Evolutionary conservation across 2,888 invertebrate species (phyloP).

Genomic region (Cosmopolites sordidus): DNA sequence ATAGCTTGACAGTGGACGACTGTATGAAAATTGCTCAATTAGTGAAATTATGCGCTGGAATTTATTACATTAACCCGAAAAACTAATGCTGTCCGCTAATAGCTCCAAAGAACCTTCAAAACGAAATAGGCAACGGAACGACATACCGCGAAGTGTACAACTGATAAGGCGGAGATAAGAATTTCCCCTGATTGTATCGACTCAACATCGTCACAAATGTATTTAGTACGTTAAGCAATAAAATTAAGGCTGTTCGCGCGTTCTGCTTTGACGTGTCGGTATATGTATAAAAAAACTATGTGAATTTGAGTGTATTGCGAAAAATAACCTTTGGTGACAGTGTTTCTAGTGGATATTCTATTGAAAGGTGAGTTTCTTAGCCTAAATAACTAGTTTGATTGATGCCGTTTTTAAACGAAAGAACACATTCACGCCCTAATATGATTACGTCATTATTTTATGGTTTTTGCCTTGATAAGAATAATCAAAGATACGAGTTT

Average conservation of each 20-base stretch:
- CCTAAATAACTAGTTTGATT: background rate
- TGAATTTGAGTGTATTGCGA: too few relatives aligned
- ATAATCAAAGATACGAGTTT: too few relatives aligned
- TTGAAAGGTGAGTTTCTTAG: background rate
- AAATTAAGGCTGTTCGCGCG: background rate
- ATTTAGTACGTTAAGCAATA: background rate
- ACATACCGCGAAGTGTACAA: too few relatives aligned
- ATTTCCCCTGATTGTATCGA: background rate
- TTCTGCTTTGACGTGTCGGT: background rate
- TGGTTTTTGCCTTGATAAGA: background rate
- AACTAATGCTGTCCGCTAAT: too few relatives aligned
- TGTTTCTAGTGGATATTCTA: background rate
- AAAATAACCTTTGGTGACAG: background rate
- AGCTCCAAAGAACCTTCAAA: too few relatives aligned
- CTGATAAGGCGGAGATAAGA: background rate
- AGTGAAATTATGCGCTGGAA: background rate
- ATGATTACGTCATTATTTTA: background rate
- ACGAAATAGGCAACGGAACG: too few relatives aligned
- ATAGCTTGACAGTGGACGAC: background rate
- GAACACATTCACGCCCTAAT: background rate
- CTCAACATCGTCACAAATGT: background rate
- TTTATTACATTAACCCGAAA: background rate
- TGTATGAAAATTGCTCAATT: background rate
- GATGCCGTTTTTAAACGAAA: background rate
- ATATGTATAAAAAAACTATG: background rate